Conservation (phyloP, 1,140 invertebrate species). For the Kradibia gibbosae region DNA sequence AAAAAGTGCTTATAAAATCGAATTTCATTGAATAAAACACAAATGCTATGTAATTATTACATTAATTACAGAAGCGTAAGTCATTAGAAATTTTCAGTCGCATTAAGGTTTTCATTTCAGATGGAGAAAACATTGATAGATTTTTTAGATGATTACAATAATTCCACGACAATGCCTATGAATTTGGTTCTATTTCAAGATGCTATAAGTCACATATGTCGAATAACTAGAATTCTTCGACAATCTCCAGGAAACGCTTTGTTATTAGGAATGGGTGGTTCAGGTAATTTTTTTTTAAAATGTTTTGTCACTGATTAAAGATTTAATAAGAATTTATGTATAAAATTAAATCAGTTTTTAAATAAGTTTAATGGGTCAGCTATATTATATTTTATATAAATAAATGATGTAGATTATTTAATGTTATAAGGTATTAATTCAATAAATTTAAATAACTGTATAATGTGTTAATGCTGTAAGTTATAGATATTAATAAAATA, state of each 20-base stretch:
- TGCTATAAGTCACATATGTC: conserved; percentile 79
- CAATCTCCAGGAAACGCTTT: conserved; percentile 77
- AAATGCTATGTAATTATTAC: too few species aligned
- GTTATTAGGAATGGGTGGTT: conserved; percentile 79
- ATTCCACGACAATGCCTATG: conserved; percentile 78
- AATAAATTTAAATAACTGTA: too few species aligned
- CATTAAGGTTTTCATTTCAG: conserved; percentile 50
- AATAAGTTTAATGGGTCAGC: too few species aligned
- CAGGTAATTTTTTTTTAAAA: conserved; percentile 67
- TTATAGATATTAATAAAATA: too few species aligned
- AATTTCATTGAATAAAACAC: too few species aligned
- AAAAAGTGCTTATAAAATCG: too few species aligned
- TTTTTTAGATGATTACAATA: conserved; percentile 80
- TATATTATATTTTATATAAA: too few species aligned
- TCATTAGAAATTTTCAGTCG: not conserved
- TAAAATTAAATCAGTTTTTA: not conserved
- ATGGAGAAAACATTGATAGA: conserved; percentile 65
- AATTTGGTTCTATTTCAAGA: conserved; percentile 81
- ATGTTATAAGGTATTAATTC: too few species aligned
- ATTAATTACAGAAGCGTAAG: too few species aligned
- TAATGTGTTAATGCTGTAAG: too few species aligned
- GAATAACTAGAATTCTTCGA: conserved; percentile 78
- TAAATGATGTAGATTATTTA: too few species aligned
- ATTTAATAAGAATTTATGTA: not conserved
- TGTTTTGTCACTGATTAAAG: not conserved